Conservation (phyloP, 2,113 vertebrate species). For the Morone chrysops region DNA sequence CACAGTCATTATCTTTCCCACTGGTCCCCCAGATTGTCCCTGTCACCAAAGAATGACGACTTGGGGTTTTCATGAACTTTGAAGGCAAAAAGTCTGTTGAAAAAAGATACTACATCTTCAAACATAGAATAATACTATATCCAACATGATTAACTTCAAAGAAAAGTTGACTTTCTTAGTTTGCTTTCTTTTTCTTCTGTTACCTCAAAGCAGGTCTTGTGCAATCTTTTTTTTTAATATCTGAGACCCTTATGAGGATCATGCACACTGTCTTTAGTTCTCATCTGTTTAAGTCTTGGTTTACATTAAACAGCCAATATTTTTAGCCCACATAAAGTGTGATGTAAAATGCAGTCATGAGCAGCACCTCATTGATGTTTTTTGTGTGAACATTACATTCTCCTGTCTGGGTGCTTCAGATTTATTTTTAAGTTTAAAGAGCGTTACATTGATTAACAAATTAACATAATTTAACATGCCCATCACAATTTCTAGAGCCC, state of each 20-base stretch:
- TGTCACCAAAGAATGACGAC: conserved; percentile 17
- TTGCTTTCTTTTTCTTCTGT: conserved; percentile 14
- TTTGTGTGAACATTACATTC: neutral
- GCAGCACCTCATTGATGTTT: neutral
- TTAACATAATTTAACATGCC: neutral
- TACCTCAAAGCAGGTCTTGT: neutral
- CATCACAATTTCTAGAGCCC: neutral
- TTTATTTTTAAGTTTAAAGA: neutral
- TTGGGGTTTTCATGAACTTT: conserved; percentile 23
- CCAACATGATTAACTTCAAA: conserved; percentile 21
- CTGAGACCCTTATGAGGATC: neutral
- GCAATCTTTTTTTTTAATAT: neutral
- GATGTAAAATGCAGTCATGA: neutral
- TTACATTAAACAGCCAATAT: conserved; percentile 1
- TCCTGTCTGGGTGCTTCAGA: neutral
- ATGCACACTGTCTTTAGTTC: neutral
- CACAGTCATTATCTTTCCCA: conserved; percentile 19
- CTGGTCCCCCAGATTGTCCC: conserved; percentile 3
- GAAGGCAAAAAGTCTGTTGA: conserved; percentile 16
- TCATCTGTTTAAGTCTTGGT: conserved; percentile 10
- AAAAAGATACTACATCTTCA: conserved; percentile 12
- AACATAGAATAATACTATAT: conserved; percentile 15
- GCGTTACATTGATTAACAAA: neutral
- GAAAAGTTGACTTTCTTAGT: conserved; percentile 7
- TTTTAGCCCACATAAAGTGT: neutral